These are phyloP conservation scores for Oryzias sinensis DNA, from an alignment of 2,797 vertebrate species.

Conservation along the genomic window DNA sequence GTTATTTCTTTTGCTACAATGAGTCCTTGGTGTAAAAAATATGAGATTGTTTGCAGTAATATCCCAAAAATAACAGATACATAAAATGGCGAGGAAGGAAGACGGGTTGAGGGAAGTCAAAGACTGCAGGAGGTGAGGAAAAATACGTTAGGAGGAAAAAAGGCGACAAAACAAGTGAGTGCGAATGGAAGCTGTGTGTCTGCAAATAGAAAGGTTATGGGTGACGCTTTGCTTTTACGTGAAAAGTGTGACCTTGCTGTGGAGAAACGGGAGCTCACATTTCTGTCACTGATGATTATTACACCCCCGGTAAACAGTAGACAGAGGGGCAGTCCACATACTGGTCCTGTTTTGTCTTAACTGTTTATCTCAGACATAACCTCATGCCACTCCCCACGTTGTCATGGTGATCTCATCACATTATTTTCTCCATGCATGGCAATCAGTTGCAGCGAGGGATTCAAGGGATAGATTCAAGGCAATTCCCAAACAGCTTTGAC, in stretches of 20 bases:
- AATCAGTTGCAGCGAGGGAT: constrained; percentile 33
- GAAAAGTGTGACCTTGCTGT: constrained; percentile 10
- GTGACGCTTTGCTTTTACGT: constrained; percentile 1
- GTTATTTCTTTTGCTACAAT: constrained; percentile 70
- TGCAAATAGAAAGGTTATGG: constrained; percentile 20
- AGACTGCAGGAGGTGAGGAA: constrained; percentile 16
- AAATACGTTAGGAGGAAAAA: constrained; percentile 12
- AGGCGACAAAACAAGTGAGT: constrained; percentile 5
- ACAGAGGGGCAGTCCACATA: constrained; percentile 1
- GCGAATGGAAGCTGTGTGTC: constrained; percentile 10
- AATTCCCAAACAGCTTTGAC: constrained; percentile 13
- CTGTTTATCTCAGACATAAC: constrained; percentile 43
- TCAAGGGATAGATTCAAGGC: background rate
- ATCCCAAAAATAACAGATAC: constrained; percentile 21
- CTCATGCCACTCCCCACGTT: constrained; percentile 55
- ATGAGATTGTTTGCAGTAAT: constrained; percentile 17
- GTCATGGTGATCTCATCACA: constrained; percentile 70
- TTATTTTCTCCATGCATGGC: constrained; percentile 43
- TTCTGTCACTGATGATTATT: background rate
- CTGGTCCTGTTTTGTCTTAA: constrained; percentile 37
- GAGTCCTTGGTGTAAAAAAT: constrained; percentile 61
- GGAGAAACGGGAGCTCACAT: no score
- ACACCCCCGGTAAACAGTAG: background rate
- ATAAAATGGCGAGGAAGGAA: constrained; percentile 24
- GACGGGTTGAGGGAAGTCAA: constrained; percentile 14